These are phyloP conservation scores for Serripes groenlandicus DNA, from an alignment of 2,888 invertebrate genomes.

Conservation along the genomic window DNA sequence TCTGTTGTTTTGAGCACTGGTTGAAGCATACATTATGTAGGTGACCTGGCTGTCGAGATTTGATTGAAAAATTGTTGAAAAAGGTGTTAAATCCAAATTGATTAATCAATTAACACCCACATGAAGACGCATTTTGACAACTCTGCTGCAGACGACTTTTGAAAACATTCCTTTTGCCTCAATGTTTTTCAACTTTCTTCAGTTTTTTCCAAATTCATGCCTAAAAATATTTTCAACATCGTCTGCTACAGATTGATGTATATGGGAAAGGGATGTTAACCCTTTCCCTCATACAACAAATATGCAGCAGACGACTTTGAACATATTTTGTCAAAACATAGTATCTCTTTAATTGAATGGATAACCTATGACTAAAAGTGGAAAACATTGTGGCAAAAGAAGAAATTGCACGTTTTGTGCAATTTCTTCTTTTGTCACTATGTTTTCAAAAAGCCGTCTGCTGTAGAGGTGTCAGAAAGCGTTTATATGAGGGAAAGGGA, in stretches of 20 bases:
- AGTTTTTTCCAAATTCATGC: neutral
- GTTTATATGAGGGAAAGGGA: neutral
- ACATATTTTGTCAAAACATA: neutral
- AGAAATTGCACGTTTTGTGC: neutral
- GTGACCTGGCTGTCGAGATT: neutral
- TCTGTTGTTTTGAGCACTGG: too few species aligned
- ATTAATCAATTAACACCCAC: neutral
- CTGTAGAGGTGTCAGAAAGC: neutral
- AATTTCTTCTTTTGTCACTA: neutral
- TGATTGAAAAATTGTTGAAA: neutral
- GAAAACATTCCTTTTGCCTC: neutral
- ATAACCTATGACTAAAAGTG: neutral
- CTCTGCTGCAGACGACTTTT: neutral
- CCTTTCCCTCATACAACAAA: neutral
- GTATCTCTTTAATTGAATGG: neutral
- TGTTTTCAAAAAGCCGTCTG: neutral
- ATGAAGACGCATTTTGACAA: neutral
- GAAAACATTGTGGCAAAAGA: neutral
- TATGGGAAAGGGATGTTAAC: neutral
- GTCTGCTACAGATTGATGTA: neutral
- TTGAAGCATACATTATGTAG: neutral
- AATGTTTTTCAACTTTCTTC: neutral
- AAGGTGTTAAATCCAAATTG: neutral
- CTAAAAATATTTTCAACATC: neutral
- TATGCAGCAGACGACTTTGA: neutral